Evolutionary conservation across 2,888 invertebrate species (phyloP).

Genomic region (Allacma fusca): DNA sequence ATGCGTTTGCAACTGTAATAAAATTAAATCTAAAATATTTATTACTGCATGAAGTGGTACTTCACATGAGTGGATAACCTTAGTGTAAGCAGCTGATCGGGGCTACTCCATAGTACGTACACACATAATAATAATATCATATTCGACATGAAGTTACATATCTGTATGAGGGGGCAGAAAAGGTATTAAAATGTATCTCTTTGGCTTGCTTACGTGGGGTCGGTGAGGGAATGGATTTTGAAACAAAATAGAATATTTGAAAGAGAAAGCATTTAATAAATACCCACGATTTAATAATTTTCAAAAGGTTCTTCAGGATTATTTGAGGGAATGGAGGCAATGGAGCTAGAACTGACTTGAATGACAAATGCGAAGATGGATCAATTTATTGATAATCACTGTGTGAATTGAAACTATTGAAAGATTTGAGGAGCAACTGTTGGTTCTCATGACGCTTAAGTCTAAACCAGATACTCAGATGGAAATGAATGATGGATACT

Average conservation of each 20-base stretch:
- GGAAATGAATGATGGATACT: conserved; percentile 32
- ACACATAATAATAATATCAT: no score
- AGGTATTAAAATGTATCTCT: no score
- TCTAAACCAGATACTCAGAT: conserved; percentile 9
- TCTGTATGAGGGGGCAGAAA: no score
- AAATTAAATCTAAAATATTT: no score
- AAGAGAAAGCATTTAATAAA: no score
- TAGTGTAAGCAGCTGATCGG: no score
- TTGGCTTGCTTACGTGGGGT: no score
- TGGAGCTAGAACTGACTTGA: neutral
- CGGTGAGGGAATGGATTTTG: neutral
- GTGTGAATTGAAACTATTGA: conserved; percentile 40
- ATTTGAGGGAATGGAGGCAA: neutral
- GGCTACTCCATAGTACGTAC: no score
- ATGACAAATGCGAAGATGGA: conserved; percentile 23
- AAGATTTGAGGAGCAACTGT: conserved; percentile 40
- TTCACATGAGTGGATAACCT: no score
- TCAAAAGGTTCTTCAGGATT: neutral
- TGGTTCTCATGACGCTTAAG: conserved; percentile 40
- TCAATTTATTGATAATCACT: conserved; percentile 40
- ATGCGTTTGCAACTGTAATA: no score
- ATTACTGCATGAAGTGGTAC: no score
- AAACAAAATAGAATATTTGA: neutral
- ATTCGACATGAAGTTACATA: no score
- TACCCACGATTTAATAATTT: neutral